These are phyloP conservation scores for Ormyrus nitidulus DNA, from an alignment of 2,888 invertebrate species.

Conservation along the genomic window DNA sequence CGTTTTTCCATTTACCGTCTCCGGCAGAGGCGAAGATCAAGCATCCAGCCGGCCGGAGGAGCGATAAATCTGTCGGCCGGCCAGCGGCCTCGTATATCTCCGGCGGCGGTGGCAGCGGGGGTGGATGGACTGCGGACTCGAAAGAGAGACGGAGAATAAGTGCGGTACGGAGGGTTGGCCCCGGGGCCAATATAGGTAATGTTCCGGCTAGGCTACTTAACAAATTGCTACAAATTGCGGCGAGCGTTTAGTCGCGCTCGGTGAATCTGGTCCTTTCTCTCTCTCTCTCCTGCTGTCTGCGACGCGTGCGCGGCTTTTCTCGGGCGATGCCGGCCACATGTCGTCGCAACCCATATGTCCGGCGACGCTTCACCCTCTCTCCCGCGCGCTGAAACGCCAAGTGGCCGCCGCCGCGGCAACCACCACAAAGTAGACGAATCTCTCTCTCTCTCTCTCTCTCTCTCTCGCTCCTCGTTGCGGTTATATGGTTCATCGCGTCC, in stretches of 20 bases:
- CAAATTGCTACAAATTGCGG: constrained; percentile 76
- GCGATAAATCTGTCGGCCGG: constrained; percentile 69
- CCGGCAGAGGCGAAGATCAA: neutral
- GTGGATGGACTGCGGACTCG: constrained; percentile 9
- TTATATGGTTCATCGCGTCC: constrained; percentile 57
- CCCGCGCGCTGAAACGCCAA: constrained; percentile 58
- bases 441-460: no score
- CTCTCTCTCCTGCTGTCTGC: constrained; percentile 49
- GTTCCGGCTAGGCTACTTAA: constrained; percentile 74
- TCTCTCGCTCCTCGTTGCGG: constrained; percentile 23
- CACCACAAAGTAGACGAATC: constrained; percentile 63
- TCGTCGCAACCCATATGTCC: constrained; percentile 73
- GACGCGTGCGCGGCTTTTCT: constrained; percentile 58
- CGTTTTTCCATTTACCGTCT: constrained; percentile 18
- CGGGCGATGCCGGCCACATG: constrained; percentile 71
- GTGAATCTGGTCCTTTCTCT: constrained; percentile 61
- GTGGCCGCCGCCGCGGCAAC: constrained; percentile 54
- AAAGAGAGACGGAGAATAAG: constrained; percentile 42
- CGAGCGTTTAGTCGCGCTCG: constrained; percentile 68
- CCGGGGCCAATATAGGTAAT: constrained; percentile 73
- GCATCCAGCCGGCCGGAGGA: constrained; percentile 16
- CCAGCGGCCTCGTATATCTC: constrained; percentile 66
- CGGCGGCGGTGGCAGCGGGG: constrained; percentile 39
- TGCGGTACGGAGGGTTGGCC: constrained; percentile 57
- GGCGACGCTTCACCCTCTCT: constrained; percentile 51